Base-by-base conservation (phyloP, 1,140 invertebrate genomes). In the Rhyacophila brunnea region DNA sequence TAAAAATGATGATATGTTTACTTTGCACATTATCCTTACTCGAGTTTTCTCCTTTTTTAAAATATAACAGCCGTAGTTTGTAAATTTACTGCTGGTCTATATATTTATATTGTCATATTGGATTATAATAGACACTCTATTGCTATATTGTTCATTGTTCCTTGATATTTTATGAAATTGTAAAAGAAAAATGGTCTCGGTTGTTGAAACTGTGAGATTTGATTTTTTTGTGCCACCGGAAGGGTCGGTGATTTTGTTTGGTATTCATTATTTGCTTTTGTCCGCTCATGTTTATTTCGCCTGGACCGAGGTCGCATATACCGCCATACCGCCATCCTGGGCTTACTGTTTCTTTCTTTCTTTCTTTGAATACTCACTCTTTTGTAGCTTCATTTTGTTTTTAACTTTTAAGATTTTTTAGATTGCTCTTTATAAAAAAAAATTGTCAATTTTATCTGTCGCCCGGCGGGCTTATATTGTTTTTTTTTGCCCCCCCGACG, bases 231-330 rank as follows among this genome's bases (percentile, higher is more conserved):
- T 28, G 23, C 9, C 23, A 28, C 23, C 23, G 4, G 23, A 28
- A n/a, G 23, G 23, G 23, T 28, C 23, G 23, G 23, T 28, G 23
- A 28, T 28, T 54, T 63, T 63, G 61, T 63, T 63, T 63, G 61
- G 51, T 48, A 62, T 58, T 59, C 56, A 59, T n/a, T n/a, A n/a
- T 43, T 63, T 53, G 61, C 61, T 63, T 62, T 58, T 14, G 45
- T 40, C 40, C 50, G 11, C 17, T 62, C 48, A 34, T 28, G 43
- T 48, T 49, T 46, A 40, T 45, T 51, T 34, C 40, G 28, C 43
- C 28, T 28, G 35, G 46, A 47, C 42, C 35, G 15, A 32, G 32
- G 9, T n/a, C n/a, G n/a, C n/a, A n/a, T n/a, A n/a, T n/a, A n/a
- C n/a, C n/a, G n/a, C n/a, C 9, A 28, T 28, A 28, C 9, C 9